These are phyloP conservation scores for Aradus depressus DNA, from an alignment of 2,888 invertebrate genomes.

Conservation along the genomic window DNA sequence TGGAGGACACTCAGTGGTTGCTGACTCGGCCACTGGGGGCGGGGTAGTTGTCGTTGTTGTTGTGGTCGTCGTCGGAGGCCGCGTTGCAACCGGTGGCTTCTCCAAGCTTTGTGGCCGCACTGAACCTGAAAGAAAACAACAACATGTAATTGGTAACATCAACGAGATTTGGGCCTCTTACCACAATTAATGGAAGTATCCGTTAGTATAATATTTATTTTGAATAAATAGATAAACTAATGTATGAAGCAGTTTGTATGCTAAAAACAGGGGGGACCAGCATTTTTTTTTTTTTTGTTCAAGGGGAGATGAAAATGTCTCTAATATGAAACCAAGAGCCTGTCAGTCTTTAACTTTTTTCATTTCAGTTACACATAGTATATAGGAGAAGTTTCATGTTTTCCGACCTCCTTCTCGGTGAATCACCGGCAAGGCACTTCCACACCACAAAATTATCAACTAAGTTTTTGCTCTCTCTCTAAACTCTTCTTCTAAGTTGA, in stretches of 20 bases:
- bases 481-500: too few species aligned
- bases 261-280: not conserved
- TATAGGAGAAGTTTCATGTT: too few species aligned
- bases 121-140: slow-evolving; percentile 44
- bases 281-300: not conserved
- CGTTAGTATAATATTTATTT: not conserved
- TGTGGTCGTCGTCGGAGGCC: slow-evolving; percentile 40
- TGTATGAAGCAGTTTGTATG: not conserved
- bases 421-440: too few species aligned
- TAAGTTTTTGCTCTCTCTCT: too few species aligned
- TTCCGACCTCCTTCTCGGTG: too few species aligned
- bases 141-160: too few species aligned
- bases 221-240: not conserved
- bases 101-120: slow-evolving; percentile 64
- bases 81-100: slow-evolving; percentile 46
- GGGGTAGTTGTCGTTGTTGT: slow-evolving; percentile 38
- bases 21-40: slow-evolving; percentile 35
- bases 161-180: not conserved
- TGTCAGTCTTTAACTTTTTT: too few species aligned
- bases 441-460: too few species aligned
- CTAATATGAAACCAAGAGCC: too few species aligned
- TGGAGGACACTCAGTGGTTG: slow-evolving; percentile 63
- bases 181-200: too few species aligned
- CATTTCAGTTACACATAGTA: too few species aligned
- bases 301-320: not conserved